Conservation (phyloP, 2,888 invertebrate genomes). For the Drosophila helvetica region DNA sequence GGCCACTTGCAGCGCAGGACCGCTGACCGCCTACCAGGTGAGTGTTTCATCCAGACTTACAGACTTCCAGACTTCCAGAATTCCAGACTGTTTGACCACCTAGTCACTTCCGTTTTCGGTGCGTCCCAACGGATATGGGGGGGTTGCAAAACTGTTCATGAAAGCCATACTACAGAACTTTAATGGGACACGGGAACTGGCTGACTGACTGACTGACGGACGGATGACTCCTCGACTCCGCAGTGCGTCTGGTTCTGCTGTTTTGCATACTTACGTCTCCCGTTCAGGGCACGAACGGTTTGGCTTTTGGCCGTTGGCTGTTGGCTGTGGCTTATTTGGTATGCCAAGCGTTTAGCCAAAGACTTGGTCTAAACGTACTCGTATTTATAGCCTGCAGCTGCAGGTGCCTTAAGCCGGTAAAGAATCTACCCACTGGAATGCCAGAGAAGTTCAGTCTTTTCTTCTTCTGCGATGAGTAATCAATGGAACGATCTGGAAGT, state of each 20-base stretch:
- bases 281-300: background rate
- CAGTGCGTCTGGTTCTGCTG: conserved; percentile 37
- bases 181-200: conserved; percentile 49
- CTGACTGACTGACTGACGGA: background rate
- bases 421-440: conserved; percentile 2
- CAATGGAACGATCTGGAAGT: background rate
- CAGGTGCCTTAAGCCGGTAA: conserved; percentile 41
- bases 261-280: conserved; percentile 25
- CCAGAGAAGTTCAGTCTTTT: conserved; percentile 1
- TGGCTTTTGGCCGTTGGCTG: background rate
- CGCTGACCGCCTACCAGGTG: conserved; percentile 80
- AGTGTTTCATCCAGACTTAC: conserved; percentile 6
- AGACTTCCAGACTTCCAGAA: conserved; percentile 3
- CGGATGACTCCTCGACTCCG: conserved; percentile 23
- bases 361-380: conserved; percentile 12
- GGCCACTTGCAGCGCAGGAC: conserved; percentile 80
- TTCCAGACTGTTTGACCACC: conserved; percentile 38
- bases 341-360: conserved; percentile 63
- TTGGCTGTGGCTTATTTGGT: conserved; percentile 52
- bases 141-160: conserved; percentile 65
- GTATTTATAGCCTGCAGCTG: conserved; percentile 58
- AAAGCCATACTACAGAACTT: conserved; percentile 53
- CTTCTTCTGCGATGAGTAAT: background rate
- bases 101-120: conserved; percentile 61
- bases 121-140: conserved; percentile 57